phyloP scores from a whole-genome alignment of 2,113 vertebrate genomes.

The Pandion haliaetus region DNA sequence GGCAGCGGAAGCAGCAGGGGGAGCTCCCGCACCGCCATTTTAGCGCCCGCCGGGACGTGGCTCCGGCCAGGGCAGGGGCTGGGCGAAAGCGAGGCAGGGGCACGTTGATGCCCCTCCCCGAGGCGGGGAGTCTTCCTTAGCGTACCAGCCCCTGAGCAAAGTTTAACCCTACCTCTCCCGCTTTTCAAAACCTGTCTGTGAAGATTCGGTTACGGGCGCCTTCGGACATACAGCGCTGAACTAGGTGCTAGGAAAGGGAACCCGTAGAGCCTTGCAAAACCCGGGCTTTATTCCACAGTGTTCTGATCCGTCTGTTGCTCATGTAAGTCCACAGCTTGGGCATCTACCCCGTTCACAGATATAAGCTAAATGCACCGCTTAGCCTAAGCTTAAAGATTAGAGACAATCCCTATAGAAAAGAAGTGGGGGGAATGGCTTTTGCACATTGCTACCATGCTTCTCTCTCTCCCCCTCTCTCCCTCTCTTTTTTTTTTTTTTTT shows the following conservation, averaged over 20 bases:
- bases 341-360: neutral
- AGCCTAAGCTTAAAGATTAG: neutral
- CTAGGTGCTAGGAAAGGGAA: accelerated
- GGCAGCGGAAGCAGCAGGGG: neutral
- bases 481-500: no score
- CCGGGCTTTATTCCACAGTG: accelerated
- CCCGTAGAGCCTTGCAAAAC: accelerated
- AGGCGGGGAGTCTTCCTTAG: accelerated
- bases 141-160: accelerated
- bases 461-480: no score
- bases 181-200: accelerated
- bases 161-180: accelerated
- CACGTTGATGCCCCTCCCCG: neutral
- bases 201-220: accelerated
- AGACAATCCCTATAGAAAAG: neutral
- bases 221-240: accelerated
- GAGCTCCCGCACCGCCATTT: neutral
- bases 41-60: neutral
- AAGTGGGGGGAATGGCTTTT: neutral
- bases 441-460: accelerated
- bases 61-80: no score
- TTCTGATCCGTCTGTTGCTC: accelerated
- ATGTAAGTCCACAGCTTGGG: accelerated
- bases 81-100: neutral
- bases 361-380: neutral